These are phyloP conservation scores for Nasonia giraulti DNA, from an alignment of 1,140 invertebrate genomes.

Conservation along the genomic window DNA sequence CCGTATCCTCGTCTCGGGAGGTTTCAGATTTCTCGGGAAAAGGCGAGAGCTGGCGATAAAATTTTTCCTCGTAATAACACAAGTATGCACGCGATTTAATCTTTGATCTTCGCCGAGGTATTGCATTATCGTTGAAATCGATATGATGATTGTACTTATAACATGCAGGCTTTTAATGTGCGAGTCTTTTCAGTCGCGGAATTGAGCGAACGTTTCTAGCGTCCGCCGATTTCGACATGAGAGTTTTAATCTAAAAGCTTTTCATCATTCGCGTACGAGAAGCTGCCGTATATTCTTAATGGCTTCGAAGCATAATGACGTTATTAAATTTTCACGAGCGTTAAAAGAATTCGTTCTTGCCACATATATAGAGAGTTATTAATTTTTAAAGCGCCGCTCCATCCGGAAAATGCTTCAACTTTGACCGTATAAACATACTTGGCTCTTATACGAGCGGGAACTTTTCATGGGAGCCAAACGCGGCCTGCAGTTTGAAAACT, in stretches of 20 bases:
- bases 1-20: not conserved
- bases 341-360: not conserved
- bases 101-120: too few species aligned
- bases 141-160: too few species aligned
- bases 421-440: conserved; percentile 41
- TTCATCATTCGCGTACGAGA: not conserved
- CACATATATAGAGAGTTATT: conserved; percentile 18
- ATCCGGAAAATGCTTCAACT: conserved; percentile 21
- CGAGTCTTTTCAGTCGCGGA: too few species aligned
- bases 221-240: not conserved
- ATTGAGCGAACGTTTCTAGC: too few species aligned
- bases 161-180: too few species aligned
- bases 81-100: too few species aligned
- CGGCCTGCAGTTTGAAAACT: conserved; percentile 2
- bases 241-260: not conserved
- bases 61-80: too few species aligned
- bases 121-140: too few species aligned
- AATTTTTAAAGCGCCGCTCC: conserved; percentile 10
- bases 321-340: conserved; percentile 20
- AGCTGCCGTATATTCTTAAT: not conserved
- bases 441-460: conserved; percentile 9
- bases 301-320: conserved; percentile 8
- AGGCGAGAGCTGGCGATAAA: too few species aligned
- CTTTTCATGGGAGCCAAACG: conserved; percentile 25
- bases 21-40: not conserved